Evolutionary conservation across 2,797 vertebrate species (phyloP).

Genomic region (Fundulus diaphanus): DNA sequence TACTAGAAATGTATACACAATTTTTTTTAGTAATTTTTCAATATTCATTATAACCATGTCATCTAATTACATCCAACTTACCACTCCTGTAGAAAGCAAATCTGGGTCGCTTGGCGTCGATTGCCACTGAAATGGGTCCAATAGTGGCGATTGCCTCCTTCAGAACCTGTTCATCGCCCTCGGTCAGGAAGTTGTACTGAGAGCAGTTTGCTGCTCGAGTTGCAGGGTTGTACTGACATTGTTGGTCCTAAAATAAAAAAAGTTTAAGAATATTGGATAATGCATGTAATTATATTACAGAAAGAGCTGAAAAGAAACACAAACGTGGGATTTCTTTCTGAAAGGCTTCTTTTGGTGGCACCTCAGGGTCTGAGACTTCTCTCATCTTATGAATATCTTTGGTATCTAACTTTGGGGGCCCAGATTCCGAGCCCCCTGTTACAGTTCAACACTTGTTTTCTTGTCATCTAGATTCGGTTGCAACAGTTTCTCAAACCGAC

Average conservation of each 20-base stretch:
- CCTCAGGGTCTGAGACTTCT: neutral
- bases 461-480: neutral
- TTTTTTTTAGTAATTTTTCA: neutral
- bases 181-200: conserved; percentile 65
- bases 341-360: neutral
- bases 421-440: neutral
- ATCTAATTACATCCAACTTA: conserved; percentile 36
- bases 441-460: neutral
- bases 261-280: neutral
- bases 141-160: conserved; percentile 80
- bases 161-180: conserved; percentile 76
- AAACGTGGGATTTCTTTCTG: neutral
- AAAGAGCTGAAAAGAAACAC: neutral
- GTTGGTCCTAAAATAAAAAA: conserved; percentile 67
- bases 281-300: too few relatives aligned
- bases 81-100: conserved; percentile 86
- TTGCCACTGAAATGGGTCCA: conserved; percentile 88
- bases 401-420: neutral
- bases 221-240: conserved; percentile 79
- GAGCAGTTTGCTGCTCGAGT: conserved; percentile 86
- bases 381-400: neutral
- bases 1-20: neutral
- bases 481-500: neutral
- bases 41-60: too few relatives aligned
- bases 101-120: conserved; percentile 78